Base-by-base conservation (phyloP, 2,113 vertebrate genomes). In the Rousettus leschenaultii region DNA sequence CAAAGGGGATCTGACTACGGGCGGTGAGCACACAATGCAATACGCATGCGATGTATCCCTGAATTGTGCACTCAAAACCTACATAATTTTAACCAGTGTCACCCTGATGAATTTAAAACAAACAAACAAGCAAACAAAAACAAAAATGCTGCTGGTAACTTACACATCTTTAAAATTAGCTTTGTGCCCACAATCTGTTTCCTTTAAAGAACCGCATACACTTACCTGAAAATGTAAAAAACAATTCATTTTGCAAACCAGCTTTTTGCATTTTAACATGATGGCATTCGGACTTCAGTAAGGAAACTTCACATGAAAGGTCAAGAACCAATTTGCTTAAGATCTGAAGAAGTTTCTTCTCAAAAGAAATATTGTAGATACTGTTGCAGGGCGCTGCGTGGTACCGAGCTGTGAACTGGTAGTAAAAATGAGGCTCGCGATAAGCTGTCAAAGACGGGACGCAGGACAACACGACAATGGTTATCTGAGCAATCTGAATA, bases 141-240 rank as follows among this genome's bases (percentile, higher is more conserved):
- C 48, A 48, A 48, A 48, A 89, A 84, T 16, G 24, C 5, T 75
- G 2, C 28, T 38, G 14, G 16, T 30, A 48, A 84, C 53, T 87
- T 35, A 78, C 43, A 78, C 1, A 43, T n/a, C 7, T 75, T 77
- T 59, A 89, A 51, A 86, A 74, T 59, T 15, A 48, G 19, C 45
- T 94, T 22, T 48, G 3, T 55, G 35, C 38, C 55, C 28, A 30
- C 45, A 43, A 28, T 26, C 55, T 73, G 7, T 78, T 61, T 82
- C 71, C 45, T 91, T 97, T 85, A 85, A 63, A 91, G 66, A 92
- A 24, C 0, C 88, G 45, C 4, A 30, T 11, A 86, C 73, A 80
- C 96, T 97, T 98, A 98, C 98, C 98, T 98, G 97, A 96, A 97
- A 97, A 98, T 3, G 71, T 98, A 95, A 98, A 98, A 86, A 98